Evolutionary conservation across 1,140 invertebrate species (phyloP).

Genomic region (Steinernema khuongi): DNA sequence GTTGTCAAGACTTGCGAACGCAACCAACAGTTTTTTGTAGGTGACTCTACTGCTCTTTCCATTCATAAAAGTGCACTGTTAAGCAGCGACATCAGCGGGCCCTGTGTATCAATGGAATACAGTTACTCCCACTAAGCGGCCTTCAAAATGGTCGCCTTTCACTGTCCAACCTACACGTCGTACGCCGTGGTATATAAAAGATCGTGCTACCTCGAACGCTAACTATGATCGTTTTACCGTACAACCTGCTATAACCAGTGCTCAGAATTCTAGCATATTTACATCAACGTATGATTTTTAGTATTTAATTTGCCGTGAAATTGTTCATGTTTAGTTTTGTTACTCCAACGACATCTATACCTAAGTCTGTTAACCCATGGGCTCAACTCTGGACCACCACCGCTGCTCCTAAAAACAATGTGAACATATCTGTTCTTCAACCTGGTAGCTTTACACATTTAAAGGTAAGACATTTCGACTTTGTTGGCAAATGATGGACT

Average conservation of each 20-base stretch:
- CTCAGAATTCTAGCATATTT: slow-evolving; percentile 18
- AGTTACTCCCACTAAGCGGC: slow-evolving; percentile 30
- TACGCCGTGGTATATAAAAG: slow-evolving; percentile 48
- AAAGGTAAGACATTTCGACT: slow-evolving; percentile 32
- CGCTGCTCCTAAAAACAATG: slow-evolving; percentile 30
- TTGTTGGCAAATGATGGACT: too few species aligned
- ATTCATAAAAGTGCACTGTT: slow-evolving; percentile 25
- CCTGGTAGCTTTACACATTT: slow-evolving; percentile 41
- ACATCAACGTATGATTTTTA: slow-evolving; percentile 6
- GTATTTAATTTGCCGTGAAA: neutral
- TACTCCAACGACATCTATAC: slow-evolving; percentile 16
- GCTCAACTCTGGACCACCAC: slow-evolving; percentile 46
- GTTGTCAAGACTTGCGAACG: slow-evolving; percentile 39
- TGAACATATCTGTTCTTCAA: slow-evolving; percentile 49
- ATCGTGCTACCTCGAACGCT: slow-evolving; percentile 29
- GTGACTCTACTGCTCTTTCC: neutral
- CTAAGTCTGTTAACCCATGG: slow-evolving; percentile 42
- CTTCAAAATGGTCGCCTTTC: slow-evolving; percentile 28
- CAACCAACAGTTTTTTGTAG: neutral
- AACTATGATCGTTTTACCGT: slow-evolving; percentile 25
- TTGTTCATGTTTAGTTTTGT: neutral
- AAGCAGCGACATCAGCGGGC: slow-evolving; percentile 24
- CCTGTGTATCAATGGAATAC: slow-evolving; percentile 37
- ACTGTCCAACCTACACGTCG: slow-evolving; percentile 27
- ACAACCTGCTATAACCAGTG: slow-evolving; percentile 9